Percentiles rank a stretch among this genome's conserved stretches.
Conservation (phyloP, 2,888 invertebrate genomes). For the Drosophila basisetae region DNA sequence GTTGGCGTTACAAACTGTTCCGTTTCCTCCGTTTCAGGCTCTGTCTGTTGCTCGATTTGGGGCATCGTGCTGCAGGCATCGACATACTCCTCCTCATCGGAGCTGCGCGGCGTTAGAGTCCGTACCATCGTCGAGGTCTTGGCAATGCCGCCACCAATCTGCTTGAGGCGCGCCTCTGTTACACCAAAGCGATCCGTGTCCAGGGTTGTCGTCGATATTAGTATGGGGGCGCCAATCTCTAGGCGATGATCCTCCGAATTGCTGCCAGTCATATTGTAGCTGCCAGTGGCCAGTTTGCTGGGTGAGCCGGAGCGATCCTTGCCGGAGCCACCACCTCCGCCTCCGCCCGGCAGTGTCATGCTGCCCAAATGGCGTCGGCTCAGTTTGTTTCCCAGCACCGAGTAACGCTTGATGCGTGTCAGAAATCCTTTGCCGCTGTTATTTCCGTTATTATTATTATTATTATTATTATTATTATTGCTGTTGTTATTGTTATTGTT, state of each 20-base stretch:
- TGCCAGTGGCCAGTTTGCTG: constrained; percentile 80
- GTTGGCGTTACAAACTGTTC: constrained; percentile 45
- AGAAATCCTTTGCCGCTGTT: constrained; percentile 77
- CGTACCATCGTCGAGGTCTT: constrained; percentile 59
- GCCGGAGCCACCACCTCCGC: background rate
- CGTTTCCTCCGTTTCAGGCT: constrained; percentile 22
- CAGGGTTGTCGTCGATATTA: constrained; percentile 84
- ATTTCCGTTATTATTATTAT: constrained; percentile 51
- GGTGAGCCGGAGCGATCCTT: constrained; percentile 69
- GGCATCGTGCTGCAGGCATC: constrained; percentile 81
- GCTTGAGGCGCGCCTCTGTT: constrained; percentile 76
- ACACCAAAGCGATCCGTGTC: constrained; percentile 83
- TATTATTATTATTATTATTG: constrained; percentile 44
- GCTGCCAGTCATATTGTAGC: constrained; percentile 85
- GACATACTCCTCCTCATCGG: constrained; percentile 83
- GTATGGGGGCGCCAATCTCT: constrained; percentile 84
- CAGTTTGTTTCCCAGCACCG: constrained; percentile 83
- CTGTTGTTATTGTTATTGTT: constrained; percentile 38
- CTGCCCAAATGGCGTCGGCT: constrained; percentile 81
- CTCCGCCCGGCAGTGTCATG: constrained; percentile 59
- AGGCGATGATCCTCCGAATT: constrained; percentile 84
- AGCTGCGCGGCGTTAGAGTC: constrained; percentile 77
- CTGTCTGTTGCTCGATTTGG: constrained; percentile 34
- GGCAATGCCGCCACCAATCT: constrained; percentile 82
- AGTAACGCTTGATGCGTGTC: constrained; percentile 84